Percentiles rank a stretch among this genome's conserved stretches.
Evolutionary conservation across 23 tunicate species (phyloP).

Genomic region (Ascidia mentula): DNA sequence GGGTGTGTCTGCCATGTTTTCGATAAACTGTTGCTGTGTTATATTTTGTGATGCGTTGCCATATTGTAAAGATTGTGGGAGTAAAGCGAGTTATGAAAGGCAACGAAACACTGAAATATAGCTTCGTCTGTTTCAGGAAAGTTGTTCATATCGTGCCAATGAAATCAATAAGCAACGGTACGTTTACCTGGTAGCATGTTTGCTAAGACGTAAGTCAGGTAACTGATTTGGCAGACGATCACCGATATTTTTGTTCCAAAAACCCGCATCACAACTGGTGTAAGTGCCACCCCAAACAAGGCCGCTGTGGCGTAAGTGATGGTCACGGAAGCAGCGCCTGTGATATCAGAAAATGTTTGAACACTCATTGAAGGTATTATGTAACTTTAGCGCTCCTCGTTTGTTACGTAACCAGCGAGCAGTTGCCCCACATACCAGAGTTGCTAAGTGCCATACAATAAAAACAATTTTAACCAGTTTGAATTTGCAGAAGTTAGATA

Average conservation of each 20-base stretch:
- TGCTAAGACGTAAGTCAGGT: constrained; percentile 36
- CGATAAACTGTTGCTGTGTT: no score
- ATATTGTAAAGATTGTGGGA: no score
- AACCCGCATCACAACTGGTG: constrained; percentile 45
- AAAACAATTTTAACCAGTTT: no score
- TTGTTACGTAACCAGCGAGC: neutral
- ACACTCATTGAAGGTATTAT: neutral
- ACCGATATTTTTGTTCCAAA: constrained; percentile 32
- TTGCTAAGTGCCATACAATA: no score
- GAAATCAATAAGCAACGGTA: no score
- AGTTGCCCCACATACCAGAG: neutral
- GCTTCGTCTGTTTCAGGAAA: no score
- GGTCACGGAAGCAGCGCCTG: constrained; percentile 41
- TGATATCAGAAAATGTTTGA: neutral
- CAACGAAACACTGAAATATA: no score
- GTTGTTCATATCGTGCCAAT: no score
- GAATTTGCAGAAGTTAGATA: no score
- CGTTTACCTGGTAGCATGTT: constrained; percentile 61
- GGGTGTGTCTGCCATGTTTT: no score
- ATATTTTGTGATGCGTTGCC: no score
- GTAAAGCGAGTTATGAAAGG: no score
- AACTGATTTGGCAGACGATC: constrained; percentile 30
- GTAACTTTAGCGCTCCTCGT: neutral
- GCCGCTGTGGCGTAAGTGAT: constrained; percentile 43
- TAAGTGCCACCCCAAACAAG: constrained; percentile 32